phyloP scores from a whole-genome alignment of 2,113 vertebrate genomes.

The Sceloporus undulatus region DNA sequence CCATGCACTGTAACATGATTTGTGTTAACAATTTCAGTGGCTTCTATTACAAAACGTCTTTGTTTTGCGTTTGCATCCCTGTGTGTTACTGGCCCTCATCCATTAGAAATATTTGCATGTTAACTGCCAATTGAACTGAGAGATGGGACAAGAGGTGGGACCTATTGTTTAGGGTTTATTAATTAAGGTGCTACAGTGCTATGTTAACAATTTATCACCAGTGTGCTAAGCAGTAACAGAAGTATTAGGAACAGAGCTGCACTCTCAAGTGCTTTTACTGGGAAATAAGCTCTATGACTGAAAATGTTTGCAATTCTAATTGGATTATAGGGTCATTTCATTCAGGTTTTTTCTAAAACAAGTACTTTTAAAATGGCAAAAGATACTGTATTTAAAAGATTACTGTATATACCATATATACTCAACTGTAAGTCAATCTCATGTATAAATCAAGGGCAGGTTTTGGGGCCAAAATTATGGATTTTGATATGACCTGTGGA shows the following conservation, averaged over 20 bases:
- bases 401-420: no score
- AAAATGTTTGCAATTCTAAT: not conserved
- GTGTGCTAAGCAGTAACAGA: not conserved
- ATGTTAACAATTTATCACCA: not conserved
- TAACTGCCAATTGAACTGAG: not conserved
- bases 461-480: no score
- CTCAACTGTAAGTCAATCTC: no score
- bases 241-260: not conserved
- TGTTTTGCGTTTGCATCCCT: slow-evolving; percentile 14
- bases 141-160: not conserved
- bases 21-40: slow-evolving; percentile 10
- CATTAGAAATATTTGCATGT: not conserved
- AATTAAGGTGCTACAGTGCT: not conserved
- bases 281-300: not conserved
- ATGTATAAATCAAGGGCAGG: no score
- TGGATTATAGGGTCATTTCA: not conserved
- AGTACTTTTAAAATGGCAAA: not conserved
- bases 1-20: not conserved
- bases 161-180: slow-evolving; percentile 22
- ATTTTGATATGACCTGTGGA: no score
- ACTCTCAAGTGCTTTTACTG: not conserved
- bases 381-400: no score
- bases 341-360: not conserved
- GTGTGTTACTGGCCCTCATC: not conserved
- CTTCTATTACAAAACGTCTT: slow-evolving; percentile 8